Base-by-base conservation (phyloP, 2,113 vertebrate species). In the Mesitornis unicolor region DNA sequence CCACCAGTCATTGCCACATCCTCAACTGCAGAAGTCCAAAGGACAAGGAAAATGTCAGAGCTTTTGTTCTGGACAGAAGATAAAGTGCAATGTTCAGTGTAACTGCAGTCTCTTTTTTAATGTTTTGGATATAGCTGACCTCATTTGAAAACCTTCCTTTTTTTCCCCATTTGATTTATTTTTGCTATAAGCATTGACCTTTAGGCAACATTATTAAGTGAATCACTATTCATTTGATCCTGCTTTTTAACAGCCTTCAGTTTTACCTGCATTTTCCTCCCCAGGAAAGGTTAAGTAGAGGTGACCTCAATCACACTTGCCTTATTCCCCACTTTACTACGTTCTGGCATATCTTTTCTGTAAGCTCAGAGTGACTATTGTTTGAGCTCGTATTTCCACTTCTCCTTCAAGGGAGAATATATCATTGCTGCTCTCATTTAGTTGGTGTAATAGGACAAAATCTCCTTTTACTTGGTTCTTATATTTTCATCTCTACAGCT, bases 221-320 rank as follows among this genome's bases (percentile, higher is more conserved):
- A 64, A 87, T 95, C 67, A 48, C 77, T 90, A 86, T 67, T 38
- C 25, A 47, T 63, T 67, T 76, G 50, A 65, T 70, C 36, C 25
- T 56, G 25, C 31, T 36, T 84, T 89, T 87, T 28, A 71, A 47
- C 59, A 92, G 70, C 33, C 82, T 65, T 89, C 28, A 79, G 65
- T 59, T 91, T 89, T 26, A 35, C 65, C 48, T 71, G 35, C 10
- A 3, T 64, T 89, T 75, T 80, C 35, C 43, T 93, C 40, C 47
- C 12, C 10, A 33, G 80, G 50, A 77, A 28, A 89, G 79, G 91
- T 88, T 89, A 94, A 95, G 50, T 50, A 51, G 63, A 45, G 73
- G 42, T 84, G 84, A 79, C 80, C 73, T 83, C 78, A 92, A 89
- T 92, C 85, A 31, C 83, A 80, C 76, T 93, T 95, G 77, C 79